Base-by-base conservation (phyloP, 2,888 invertebrate species). In the Gymnoscelis rufifasciata region DNA sequence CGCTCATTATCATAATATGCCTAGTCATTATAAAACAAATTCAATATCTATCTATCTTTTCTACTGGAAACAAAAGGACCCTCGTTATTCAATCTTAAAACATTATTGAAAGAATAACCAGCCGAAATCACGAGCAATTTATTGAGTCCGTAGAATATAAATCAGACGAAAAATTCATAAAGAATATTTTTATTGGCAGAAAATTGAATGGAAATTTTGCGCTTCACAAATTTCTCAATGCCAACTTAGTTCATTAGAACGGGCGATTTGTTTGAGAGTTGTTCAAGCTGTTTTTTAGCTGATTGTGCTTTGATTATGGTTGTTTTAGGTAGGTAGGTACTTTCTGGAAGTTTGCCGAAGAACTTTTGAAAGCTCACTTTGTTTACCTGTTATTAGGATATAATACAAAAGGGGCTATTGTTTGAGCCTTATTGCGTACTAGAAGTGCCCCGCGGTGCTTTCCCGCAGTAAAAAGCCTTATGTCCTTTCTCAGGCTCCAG, bases 211-310 rank as follows among this genome's bases (percentile, higher is more conserved):
- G 39, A 36, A 55, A 49, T 48, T 43, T 42, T 44, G 36, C 46
- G 38, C 45, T 30, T 41, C 24, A 39, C 30, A 40, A 27, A 45
- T 53, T 51, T 51, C 49, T 56, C 38, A 43, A 45, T 43, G 41
- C 41, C 28, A 50, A 53, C 51, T 53, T 52, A 47, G 43, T 46
- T 56, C 51, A 51, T 56, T 56, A 53, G 51, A 36, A 29, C 41
- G 8, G 39, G 38, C 19, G 37, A 47, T 50, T 52, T 51, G 41
- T 47, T 56, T 39, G 30, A 46, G 46, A 43, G 33, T 27, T 29
- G 26, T 29, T 39, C 11, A 24, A 14, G 36, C 29, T 29, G 29
- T 29, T 11, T 33, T 13, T 11, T 7, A n/a, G 33, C 7, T 19
- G 19, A 35, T 31, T 35, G 6, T 19, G 19, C 10, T 35, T 35